Base-by-base conservation (phyloP, 64 coral and sea anemone genomes). In the Acropora yongei region DNA sequence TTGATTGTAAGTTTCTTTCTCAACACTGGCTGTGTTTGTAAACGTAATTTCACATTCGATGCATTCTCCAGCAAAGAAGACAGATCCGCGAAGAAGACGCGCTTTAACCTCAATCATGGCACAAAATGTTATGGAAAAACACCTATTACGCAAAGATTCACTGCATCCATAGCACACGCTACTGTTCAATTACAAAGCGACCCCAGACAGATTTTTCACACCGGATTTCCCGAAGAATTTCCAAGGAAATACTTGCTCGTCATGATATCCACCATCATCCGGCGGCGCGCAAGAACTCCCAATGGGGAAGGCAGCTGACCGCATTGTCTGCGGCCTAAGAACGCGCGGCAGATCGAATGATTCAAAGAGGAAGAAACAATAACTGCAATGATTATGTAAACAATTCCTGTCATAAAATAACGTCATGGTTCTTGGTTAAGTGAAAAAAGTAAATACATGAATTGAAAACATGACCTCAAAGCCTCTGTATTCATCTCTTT, bases 71-170 rank as follows among this genome's bases (percentile, higher is more conserved):
- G 94, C 91, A 69, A 98, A 92, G 47, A 91, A 98, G 1, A 98
- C 97, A 79, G 97, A 88, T 42, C 97, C 93, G n/a, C 97, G 90
- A 80, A 93, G 72, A 72, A 96, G 80, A 45, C 93, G 94, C 13
- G 91, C 97, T 88, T 88, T 93, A 43, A 98, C 91, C 78, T 98
- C 97, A 82, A 98, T 95, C 97, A 98, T 98, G 42, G 82, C 76
- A 69, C 78, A 71, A 84, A 78, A 53, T 58, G 19, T 90, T 74
- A n/a, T 41, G 9, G 82, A 58, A 10, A 12, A 46, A 16, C 53
- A 14, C 67, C 5, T 58, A 61, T 13, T 20, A 82, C 46, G 14
- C 44, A 68, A 20, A 20, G 68, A 48, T 85, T 65, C 8, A 39
- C 63, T 71, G 2, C 82, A 42, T 85, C 65, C 82, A 85, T 85